Conservation (phyloP, 2,113 vertebrate species). For the Oxyruncus cristatus region DNA sequence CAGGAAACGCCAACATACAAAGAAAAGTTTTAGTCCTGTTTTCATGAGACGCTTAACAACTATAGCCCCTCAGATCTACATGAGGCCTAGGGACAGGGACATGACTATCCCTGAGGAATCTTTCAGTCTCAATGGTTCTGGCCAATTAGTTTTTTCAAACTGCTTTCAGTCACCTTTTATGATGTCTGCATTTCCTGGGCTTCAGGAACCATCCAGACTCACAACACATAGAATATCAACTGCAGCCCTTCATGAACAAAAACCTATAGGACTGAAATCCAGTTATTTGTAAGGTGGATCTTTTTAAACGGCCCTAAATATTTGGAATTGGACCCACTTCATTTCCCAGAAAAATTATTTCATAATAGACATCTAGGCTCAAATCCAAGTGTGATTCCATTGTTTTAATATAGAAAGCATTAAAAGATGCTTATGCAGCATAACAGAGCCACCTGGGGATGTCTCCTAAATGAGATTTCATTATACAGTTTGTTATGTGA, state of each 20-base stretch:
- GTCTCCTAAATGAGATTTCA: background rate
- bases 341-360: background rate
- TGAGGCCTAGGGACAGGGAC: background rate
- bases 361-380: background rate
- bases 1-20: background rate
- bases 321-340: background rate
- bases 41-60: background rate
- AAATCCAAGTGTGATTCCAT: background rate
- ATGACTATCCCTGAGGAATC: background rate
- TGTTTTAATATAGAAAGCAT: conserved; percentile 22
- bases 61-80: background rate
- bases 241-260: background rate
- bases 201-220: background rate
- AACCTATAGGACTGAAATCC: background rate
- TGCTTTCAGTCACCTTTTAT: background rate
- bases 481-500: background rate
- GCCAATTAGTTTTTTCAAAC: background rate
- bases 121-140: background rate
- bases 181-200: background rate
- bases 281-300: background rate
- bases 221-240: background rate
- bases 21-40: background rate
- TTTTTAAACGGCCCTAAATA: background rate
- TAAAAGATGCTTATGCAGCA: background rate
- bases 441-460: background rate